A percentile compares a stretch with the other conserved stretches of the same genome.
Conservation (phyloP, 2,113 vertebrate species). For the Sigmodon hispidus region DNA sequence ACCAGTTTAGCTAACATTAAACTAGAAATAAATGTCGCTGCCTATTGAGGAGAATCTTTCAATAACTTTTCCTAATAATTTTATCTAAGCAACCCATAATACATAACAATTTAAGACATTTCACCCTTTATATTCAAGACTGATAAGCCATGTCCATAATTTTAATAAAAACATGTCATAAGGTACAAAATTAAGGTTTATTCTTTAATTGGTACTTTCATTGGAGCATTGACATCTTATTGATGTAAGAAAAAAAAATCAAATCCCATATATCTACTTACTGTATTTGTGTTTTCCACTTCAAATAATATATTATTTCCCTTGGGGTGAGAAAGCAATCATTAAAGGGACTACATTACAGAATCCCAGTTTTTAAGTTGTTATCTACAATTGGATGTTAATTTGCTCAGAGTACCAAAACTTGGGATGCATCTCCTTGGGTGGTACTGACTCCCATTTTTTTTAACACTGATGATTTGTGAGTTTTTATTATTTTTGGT, state of each 20-base stretch:
- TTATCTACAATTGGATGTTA: neutral
- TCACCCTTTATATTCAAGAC: slow-evolving; percentile 40
- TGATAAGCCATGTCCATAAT: slow-evolving; percentile 34
- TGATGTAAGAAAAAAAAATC: slow-evolving; percentile 51
- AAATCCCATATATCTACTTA: slow-evolving; percentile 35
- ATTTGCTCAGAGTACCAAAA: neutral
- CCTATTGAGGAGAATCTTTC: slow-evolving; percentile 72
- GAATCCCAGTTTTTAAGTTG: slow-evolving; percentile 10
- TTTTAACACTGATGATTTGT: neutral
- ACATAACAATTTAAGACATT: slow-evolving; percentile 39
- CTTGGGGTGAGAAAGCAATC: slow-evolving; percentile 37
- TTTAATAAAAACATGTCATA: slow-evolving; percentile 52
- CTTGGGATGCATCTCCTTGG: neutral
- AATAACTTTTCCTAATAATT: slow-evolving; percentile 62
- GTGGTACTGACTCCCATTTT: neutral
- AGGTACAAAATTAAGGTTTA: slow-evolving; percentile 48
- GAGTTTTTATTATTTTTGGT: slow-evolving; percentile 30
- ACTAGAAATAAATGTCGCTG: slow-evolving; percentile 71
- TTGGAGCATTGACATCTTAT: slow-evolving; percentile 36
- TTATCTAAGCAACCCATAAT: slow-evolving; percentile 42
- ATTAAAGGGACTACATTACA: slow-evolving; percentile 19
- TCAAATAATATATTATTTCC: slow-evolving; percentile 31
- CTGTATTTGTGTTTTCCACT: slow-evolving; percentile 1
- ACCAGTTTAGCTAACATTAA: slow-evolving; percentile 54
- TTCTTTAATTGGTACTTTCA: slow-evolving; percentile 44